Evolutionary conservation across 2,888 invertebrate species (phyloP).

Genomic region (Apocheima hispidaria): DNA sequence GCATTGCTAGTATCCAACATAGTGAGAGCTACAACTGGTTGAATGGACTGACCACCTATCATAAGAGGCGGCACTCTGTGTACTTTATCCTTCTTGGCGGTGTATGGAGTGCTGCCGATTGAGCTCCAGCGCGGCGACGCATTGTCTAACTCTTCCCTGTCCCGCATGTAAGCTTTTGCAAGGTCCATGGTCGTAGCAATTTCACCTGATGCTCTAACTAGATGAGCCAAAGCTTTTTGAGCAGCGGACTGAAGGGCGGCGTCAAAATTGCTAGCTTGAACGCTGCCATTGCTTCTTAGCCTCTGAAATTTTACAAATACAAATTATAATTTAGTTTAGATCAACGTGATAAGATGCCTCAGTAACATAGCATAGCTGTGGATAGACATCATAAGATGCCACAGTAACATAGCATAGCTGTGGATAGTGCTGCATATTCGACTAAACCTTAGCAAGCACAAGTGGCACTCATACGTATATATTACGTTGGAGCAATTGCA

Average conservation of each 20-base stretch:
- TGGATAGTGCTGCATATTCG: too few species aligned
- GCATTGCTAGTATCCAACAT: slow-evolving; percentile 61
- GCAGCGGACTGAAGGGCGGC: slow-evolving; percentile 65
- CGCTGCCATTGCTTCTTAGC: slow-evolving; percentile 63
- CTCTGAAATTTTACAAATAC: slow-evolving; percentile 60
- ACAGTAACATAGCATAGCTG: not conserved
- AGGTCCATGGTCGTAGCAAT: slow-evolving; percentile 67
- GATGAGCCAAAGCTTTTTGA: slow-evolving; percentile 67
- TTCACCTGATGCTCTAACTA: slow-evolving; percentile 72
- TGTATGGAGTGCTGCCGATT: slow-evolving; percentile 60
- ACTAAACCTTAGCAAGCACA: too few species aligned
- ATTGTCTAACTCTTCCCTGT: slow-evolving; percentile 58
- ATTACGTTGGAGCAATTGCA: not conserved
- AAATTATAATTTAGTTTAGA: too few species aligned
- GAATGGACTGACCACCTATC: slow-evolving; percentile 74
- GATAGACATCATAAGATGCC: not conserved
- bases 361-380: not conserved
- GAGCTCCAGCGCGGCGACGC: slow-evolving; percentile 68
- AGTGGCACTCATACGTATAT: not conserved
- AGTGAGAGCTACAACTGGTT: slow-evolving; percentile 75
- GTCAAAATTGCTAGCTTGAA: slow-evolving; percentile 65
- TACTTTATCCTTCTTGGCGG: slow-evolving; percentile 59
- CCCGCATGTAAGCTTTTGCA: slow-evolving; percentile 64
- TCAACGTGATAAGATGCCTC: not conserved
- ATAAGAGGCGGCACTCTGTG: slow-evolving; percentile 73